Evolutionary conservation across 2,797 vertebrate genomes (phyloP), one percentile per base, ranked within the genome.

Genomic region (Falco peregrinus): DNA sequence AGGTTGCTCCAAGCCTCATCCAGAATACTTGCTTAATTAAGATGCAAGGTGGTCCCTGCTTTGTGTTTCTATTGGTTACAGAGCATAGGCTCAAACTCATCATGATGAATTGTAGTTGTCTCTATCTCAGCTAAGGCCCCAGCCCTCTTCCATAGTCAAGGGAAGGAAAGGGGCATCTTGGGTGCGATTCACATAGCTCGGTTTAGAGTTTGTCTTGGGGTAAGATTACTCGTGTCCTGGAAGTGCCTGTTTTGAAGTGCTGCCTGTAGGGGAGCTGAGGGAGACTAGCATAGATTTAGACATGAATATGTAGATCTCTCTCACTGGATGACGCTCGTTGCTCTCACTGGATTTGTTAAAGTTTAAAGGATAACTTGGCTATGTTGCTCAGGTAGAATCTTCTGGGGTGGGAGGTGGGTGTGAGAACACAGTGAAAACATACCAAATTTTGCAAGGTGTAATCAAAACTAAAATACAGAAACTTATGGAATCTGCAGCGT

Each of bases 351-450:
- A 56, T 17, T 81, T 57, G 19, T 9, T 21, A 8, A 53, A 41
- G 48, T 56, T 43, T 29, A 61, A 82, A 45, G 47, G 63, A 75
- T 9, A 41, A 71, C 37, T 25, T 24, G 33, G 31, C n/a, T 35
- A 1, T 35, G 51, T 51, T 31, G n/a, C 26, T 61, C 16, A 39
- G 35, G 54, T 53, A 50, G 28, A 88, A 50, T 45, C 15, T 68
- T 64, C 19, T 1, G 1, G 37, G 60, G 48, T 0, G 1, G 53
- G 51, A 45, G 61, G 20, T 19, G 21, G 12, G 2, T 15, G 9
- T 31, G 10, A 41, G 57, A 18, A 57, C 50, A 22, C 4, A 41
- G 22, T 68, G 39, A 79, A 92, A 51, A 43, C 10, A 8, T 15
- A n/a, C 15, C 35, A n/a, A 6, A 20, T 56, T 50, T 61, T 79